A percentile compares a stretch with the other conserved stretches of the same genome.
Evolutionary conservation across 2,888 invertebrate species (phyloP).

Genomic region (Phymatocera aterrima): DNA sequence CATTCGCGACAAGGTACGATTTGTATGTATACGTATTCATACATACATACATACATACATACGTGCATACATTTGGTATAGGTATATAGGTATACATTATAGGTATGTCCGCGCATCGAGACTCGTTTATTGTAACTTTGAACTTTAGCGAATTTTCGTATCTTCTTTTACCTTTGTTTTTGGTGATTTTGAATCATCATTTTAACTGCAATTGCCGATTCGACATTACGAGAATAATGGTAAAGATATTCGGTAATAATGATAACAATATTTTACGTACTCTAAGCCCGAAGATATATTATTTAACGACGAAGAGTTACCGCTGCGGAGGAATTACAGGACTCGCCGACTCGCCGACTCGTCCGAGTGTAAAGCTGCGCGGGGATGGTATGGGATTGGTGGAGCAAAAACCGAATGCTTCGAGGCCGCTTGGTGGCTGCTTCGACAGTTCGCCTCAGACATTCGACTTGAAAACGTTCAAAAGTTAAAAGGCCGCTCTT

Average conservation of each 20-base stretch:
- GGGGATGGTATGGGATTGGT: constrained; percentile 31
- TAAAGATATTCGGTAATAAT: background rate
- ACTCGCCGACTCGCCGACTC: too few relatives aligned
- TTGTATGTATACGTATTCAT: too few relatives aligned
- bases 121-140: too few relatives aligned
- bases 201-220: background rate
- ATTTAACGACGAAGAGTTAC: constrained; percentile 8
- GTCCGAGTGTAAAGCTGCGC: constrained; percentile 32
- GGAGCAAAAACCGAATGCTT: constrained; percentile 36
- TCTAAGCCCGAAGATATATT: background rate
- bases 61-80: too few relatives aligned
- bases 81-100: too few relatives aligned
- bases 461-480: constrained; percentile 44
- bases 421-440: constrained; percentile 23
- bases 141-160: too few relatives aligned
- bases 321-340: constrained; percentile 37
- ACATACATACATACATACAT: too few relatives aligned
- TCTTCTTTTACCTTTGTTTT: background rate
- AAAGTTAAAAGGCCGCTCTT: constrained; percentile 32
- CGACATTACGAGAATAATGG: background rate
- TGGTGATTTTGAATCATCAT: background rate
- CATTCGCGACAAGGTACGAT: too few relatives aligned
- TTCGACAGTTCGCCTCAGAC: constrained; percentile 45
- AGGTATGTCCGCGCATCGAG: too few relatives aligned
- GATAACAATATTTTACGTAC: too few relatives aligned